These are phyloP conservation scores for Erythrolamprus reginae DNA, from an alignment of 2,113 vertebrate species.

Conservation along the genomic window DNA sequence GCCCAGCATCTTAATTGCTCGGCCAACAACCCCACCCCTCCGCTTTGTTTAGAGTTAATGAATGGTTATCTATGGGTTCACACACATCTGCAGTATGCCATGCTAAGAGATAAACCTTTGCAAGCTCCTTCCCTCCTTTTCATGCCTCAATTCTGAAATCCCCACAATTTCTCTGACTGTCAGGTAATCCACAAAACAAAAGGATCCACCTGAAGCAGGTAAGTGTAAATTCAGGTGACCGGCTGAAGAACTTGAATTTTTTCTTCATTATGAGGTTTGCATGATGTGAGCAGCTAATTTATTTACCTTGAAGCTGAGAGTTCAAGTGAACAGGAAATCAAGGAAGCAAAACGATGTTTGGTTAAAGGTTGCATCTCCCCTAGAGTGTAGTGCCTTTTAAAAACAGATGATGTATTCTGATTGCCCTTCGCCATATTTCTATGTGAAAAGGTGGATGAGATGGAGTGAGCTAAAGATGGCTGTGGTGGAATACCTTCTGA, in stretches of 20 bases:
- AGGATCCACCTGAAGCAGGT: background rate
- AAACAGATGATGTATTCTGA: background rate
- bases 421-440: background rate
- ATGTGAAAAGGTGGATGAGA: background rate
- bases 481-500: background rate
- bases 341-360: background rate
- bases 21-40: no score
- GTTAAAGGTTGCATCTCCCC: background rate
- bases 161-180: background rate
- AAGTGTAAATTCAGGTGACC: background rate
- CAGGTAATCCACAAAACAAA: background rate
- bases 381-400: background rate
- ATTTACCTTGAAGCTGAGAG: background rate
- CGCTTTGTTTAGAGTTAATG: background rate
- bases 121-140: background rate
- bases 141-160: background rate
- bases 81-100: background rate
- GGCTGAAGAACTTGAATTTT: background rate
- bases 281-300: background rate
- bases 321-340: background rate
- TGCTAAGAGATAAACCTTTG: background rate
- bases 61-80: background rate
- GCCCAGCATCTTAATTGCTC: no score
- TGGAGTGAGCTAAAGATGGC: background rate
- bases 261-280: background rate